phyloP scores from a whole-genome alignment of 2,797 vertebrate species.

The Rallus crepitans region DNA sequence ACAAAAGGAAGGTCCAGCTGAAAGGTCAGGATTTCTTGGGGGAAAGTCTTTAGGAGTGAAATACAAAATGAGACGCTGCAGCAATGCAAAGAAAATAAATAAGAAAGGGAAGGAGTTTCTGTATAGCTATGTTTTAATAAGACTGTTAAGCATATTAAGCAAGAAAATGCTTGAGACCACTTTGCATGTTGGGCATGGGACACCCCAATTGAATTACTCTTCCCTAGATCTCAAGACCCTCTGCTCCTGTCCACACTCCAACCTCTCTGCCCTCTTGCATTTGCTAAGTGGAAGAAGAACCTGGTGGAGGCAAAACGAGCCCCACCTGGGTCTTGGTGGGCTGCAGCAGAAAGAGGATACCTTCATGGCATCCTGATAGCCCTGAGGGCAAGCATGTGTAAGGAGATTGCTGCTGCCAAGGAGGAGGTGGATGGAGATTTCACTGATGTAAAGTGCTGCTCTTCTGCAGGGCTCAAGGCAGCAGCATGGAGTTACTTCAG shows the following conservation, averaged over 20 bases:
- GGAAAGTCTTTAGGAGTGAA: background rate
- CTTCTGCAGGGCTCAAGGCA: background rate
- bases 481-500: background rate
- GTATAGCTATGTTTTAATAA: background rate
- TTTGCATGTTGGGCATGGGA: background rate
- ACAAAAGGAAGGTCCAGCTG: background rate
- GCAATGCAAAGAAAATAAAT: background rate
- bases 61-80: background rate
- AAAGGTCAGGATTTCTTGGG: background rate
- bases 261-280: background rate
- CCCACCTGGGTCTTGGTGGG: accelerated
- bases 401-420: background rate
- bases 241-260: background rate
- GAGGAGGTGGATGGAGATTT: background rate
- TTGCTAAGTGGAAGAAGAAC: background rate
- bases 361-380: background rate
- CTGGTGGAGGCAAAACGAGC: background rate
- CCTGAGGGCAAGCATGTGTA: background rate
- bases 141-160: background rate
- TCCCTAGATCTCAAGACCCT: background rate
- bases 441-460: background rate
- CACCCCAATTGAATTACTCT: background rate
- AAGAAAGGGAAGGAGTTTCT: background rate
- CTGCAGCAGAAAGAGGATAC: accelerated
- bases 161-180: background rate